Evolutionary conservation across 1,140 invertebrate species (phyloP).

Genomic region (Diprion similis): DNA sequence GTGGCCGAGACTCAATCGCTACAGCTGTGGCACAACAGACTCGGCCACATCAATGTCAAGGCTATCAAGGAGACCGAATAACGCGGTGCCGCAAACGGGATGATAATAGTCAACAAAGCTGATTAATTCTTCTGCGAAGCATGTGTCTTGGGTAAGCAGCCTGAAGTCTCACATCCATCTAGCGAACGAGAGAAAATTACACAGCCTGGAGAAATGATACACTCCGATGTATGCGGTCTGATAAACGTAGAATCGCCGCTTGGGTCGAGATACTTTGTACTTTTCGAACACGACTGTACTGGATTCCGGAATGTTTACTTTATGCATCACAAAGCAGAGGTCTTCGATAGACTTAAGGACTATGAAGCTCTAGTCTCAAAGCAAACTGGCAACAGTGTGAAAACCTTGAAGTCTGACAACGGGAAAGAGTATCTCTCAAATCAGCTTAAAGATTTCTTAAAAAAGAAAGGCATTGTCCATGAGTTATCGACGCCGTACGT

Average conservation of each 20-base stretch:
- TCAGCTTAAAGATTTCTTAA: conserved; percentile 20
- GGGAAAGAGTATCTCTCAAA: conserved; percentile 20
- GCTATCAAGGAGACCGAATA: conserved; percentile 14
- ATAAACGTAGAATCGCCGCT: conserved; percentile 11
- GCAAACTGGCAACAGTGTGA: conserved; percentile 26
- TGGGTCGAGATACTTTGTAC: conserved; percentile 16
- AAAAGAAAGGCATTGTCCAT: conserved; percentile 18
- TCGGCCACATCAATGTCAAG: conserved; percentile 17
- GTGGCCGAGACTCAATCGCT: not conserved
- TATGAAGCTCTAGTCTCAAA: conserved; percentile 13
- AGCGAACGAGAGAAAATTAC: conserved; percentile 3
- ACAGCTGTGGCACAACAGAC: conserved; percentile 22
- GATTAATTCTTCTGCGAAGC: conserved; percentile 8
- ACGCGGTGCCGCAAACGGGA: conserved; percentile 1
- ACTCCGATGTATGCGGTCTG: conserved; percentile 19
- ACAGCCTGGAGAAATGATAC: conserved; percentile 8
- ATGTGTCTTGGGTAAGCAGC: conserved; percentile 12
- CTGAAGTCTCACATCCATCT: not conserved
- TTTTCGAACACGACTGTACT: conserved; percentile 24
- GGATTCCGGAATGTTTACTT: conserved; percentile 19
- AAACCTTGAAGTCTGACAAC: conserved; percentile 20
- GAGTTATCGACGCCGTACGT: conserved; percentile 19
- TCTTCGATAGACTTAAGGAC: conserved; percentile 20
- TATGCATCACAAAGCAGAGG: conserved; percentile 19
- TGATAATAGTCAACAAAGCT: not conserved